A percentile compares a stretch with the other conserved stretches of the same genome.
These are phyloP conservation scores for Pelecanoides urinatrix DNA, from an alignment of 2,113 vertebrate species.

Conservation along the genomic window DNA sequence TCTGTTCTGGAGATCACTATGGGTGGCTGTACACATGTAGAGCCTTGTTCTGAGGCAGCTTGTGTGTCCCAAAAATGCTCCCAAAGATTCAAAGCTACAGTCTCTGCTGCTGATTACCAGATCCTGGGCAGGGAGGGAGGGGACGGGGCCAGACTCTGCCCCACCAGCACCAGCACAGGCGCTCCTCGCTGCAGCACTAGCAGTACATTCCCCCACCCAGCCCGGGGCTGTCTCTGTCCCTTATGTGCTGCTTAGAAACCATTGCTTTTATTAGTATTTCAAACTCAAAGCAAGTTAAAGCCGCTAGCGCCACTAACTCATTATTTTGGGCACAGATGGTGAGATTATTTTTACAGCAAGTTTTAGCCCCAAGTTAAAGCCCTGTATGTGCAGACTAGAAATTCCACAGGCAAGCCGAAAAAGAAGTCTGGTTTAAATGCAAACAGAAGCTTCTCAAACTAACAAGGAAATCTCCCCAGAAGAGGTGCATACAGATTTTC, in stretches of 20 bases:
- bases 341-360: slow-evolving; percentile 50
- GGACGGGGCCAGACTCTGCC: not conserved
- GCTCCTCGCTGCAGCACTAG: not conserved
- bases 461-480: not conserved
- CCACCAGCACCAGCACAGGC: not conserved
- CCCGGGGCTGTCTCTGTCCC: not conserved
- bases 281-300: not conserved
- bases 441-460: slow-evolving; percentile 2
- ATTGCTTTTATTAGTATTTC: not conserved
- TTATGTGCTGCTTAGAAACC: not conserved
- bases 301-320: not conserved
- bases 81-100: not conserved
- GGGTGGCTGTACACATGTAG: not conserved
- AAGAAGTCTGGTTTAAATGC: not conserved
- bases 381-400: not conserved
- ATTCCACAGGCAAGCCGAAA: not conserved
- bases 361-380: not conserved
- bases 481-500: not conserved
- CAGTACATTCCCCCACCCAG: not conserved
- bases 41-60: not conserved
- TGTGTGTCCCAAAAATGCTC: not conserved
- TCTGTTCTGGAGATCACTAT: not conserved
- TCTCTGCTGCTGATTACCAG: not conserved
- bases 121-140: not conserved
- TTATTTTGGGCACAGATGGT: slow-evolving; percentile 24